These are phyloP conservation scores for Bicyclus anynana DNA, from an alignment of 1,140 invertebrate genomes.

Conservation along the genomic window DNA sequence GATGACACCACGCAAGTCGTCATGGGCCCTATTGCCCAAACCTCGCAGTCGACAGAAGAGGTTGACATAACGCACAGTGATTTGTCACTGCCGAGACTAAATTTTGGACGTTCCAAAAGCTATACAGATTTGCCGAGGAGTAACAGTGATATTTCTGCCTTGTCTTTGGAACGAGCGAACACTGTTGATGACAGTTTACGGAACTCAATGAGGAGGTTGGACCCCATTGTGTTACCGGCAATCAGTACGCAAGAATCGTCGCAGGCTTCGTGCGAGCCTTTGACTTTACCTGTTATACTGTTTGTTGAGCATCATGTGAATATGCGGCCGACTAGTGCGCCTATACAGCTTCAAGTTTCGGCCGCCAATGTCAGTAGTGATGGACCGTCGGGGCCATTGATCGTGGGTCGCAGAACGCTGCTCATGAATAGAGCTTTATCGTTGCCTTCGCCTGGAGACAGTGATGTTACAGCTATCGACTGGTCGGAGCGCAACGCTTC, in stretches of 20 bases:
- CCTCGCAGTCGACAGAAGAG: constrained; percentile 38
- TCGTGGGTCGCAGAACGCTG: constrained; percentile 59
- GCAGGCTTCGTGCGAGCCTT: constrained; percentile 48
- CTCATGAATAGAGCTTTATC: constrained; percentile 66
- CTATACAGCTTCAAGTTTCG: constrained; percentile 69
- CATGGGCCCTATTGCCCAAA: constrained; percentile 33
- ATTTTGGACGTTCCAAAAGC: constrained; percentile 61
- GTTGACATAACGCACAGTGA: constrained; percentile 34
- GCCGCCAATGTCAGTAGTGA: constrained; percentile 64
- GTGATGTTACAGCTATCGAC: constrained; percentile 51
- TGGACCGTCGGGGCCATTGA: constrained; percentile 60
- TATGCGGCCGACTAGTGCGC: constrained; percentile 65
- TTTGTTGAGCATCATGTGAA: constrained; percentile 70
- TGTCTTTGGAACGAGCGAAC: constrained; percentile 48
- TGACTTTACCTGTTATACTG: constrained; percentile 67
- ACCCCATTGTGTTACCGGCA: constrained; percentile 64
- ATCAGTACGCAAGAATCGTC: constrained; percentile 41
- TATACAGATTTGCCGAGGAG: constrained; percentile 52
- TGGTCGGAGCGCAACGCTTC: constrained; percentile 58
- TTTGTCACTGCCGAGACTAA: constrained; percentile 27
- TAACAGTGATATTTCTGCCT: constrained; percentile 34
- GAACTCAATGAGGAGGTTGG: constrained; percentile 65
- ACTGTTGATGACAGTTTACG: constrained; percentile 55
- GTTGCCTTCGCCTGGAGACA: constrained; percentile 60
- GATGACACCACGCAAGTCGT: constrained; percentile 68